Evolutionary conservation across 2,888 invertebrate genomes (phyloP).

Genomic region (Melanchra persicariae): DNA sequence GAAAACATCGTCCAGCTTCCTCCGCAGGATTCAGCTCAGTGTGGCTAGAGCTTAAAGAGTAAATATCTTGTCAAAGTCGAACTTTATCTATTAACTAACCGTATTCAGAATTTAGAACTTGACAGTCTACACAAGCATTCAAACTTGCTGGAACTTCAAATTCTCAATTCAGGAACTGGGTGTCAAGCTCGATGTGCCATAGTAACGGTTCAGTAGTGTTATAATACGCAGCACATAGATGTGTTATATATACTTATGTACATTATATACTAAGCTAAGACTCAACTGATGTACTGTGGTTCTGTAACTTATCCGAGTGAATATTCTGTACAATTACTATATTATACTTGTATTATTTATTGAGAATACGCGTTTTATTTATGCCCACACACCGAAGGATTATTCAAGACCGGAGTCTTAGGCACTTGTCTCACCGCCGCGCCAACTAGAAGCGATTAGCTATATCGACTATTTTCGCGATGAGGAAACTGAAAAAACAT

Average conservation of each 20-base stretch:
- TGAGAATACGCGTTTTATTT: conserved; percentile 69
- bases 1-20: too few species aligned
- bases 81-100: too few species aligned
- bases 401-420: too few species aligned
- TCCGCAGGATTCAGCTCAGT: too few species aligned
- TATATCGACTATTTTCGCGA: too few species aligned
- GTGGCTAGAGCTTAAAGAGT: too few species aligned
- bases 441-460: too few species aligned
- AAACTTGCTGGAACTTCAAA: neutral
- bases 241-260: conserved; percentile 14
- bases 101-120: neutral
- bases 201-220: neutral
- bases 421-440: too few species aligned
- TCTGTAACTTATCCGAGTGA: conserved; percentile 37
- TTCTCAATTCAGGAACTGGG: neutral
- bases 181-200: neutral
- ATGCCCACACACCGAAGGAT: neutral
- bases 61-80: neutral
- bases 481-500: too few species aligned
- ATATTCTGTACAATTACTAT: conserved; percentile 78
- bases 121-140: neutral
- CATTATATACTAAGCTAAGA: conserved; percentile 24
- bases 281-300: conserved; percentile 1
- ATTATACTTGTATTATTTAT: conserved; percentile 87
- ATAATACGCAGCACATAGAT: conserved; percentile 8